These are phyloP conservation scores for Chironomus tepperi DNA, from an alignment of 1,140 invertebrate genomes.

Conservation along the genomic window DNA sequence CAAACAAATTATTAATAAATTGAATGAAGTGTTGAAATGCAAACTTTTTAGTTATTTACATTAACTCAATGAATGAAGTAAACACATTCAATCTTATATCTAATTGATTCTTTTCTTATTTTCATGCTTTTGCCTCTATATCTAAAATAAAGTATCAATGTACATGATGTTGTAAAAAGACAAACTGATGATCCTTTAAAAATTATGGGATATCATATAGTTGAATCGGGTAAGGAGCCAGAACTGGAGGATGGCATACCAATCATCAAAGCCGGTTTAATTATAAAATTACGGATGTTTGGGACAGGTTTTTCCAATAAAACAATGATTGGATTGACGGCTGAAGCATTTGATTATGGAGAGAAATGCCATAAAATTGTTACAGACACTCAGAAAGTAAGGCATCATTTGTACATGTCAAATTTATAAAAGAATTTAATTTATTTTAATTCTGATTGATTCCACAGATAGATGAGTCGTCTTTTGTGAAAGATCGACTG, in stretches of 20 bases:
- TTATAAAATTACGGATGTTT: slow-evolving; percentile 60
- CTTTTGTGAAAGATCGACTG: background rate
- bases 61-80: too few species aligned
- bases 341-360: slow-evolving; percentile 28
- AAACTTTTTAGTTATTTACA: too few species aligned
- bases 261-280: slow-evolving; percentile 49
- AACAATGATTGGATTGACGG: slow-evolving; percentile 64
- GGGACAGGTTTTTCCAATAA: slow-evolving; percentile 55
- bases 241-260: slow-evolving; percentile 55
- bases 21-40: too few species aligned
- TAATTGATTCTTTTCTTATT: too few species aligned
- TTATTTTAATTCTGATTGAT: too few species aligned
- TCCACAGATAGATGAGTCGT: too few species aligned
- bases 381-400: background rate
- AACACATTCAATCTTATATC: too few species aligned
- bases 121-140: background rate
- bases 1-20: too few species aligned
- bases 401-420: too few species aligned
- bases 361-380: background rate
- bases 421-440: too few species aligned
- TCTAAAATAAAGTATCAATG: background rate
- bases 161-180: background rate
- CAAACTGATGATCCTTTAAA: slow-evolving; percentile 28
- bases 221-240: slow-evolving; percentile 49
- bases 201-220: slow-evolving; percentile 52